Conservation (phyloP, 2,113 vertebrate species). For the Climacteris rufus region DNA sequence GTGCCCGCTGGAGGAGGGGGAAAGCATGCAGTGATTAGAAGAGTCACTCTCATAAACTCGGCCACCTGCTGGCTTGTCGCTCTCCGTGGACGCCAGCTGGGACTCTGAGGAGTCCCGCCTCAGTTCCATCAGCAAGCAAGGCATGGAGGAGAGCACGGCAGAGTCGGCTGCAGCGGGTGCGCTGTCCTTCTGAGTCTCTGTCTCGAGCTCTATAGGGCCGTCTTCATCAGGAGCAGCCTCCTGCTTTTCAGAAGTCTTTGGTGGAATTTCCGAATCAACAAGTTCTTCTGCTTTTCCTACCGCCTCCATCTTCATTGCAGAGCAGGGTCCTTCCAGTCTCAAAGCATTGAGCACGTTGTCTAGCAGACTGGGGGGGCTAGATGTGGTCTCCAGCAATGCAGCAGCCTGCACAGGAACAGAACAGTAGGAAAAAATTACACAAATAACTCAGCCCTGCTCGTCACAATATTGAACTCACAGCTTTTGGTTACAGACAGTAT, state of each 20-base stretch:
- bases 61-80: constrained; percentile 75
- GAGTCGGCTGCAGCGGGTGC: constrained; percentile 75
- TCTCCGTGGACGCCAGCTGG: constrained; percentile 84
- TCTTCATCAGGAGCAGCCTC: constrained; percentile 74
- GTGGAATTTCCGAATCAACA: constrained; percentile 79
- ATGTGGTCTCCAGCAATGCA: constrained; percentile 40
- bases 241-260: constrained; percentile 78
- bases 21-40: constrained; percentile 94
- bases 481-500: background rate
- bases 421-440: background rate
- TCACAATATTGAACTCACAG: background rate
- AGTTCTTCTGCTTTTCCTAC: constrained; percentile 87
- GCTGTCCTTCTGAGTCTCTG: constrained; percentile 76
- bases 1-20: constrained; percentile 95
- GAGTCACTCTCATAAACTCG: constrained; percentile 92
- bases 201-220: constrained; percentile 77
- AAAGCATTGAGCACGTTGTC: constrained; percentile 74
- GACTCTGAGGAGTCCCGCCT: constrained; percentile 90
- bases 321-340: constrained; percentile 67
- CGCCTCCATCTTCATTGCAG: constrained; percentile 96
- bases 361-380: constrained; percentile 2
- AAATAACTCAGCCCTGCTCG: background rate
- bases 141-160: constrained; percentile 87
- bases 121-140: constrained; percentile 94
- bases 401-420: constrained; percentile 65